Evolutionary conservation across 53 echinoderm and acorn worm species (phyloP), one percentile per base, ranked within the genome.

Genomic region (Paelopatides confundens): DNA sequence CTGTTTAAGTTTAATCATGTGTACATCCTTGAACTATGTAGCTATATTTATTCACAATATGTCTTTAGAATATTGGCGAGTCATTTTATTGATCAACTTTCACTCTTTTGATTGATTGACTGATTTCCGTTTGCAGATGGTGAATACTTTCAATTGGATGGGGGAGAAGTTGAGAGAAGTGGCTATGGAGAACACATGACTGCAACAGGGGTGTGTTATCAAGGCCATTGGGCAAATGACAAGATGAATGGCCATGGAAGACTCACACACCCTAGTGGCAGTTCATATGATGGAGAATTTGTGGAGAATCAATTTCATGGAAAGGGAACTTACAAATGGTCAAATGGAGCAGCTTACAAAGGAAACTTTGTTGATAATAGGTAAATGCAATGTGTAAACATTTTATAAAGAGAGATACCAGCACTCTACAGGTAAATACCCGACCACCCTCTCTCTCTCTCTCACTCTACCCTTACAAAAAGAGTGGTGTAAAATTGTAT

Each of bases 281-380:
- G 93, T 63, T 87, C 91, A 23, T 97, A 93, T 49, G 95, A 95
- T 35, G 97, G 97, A 50, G 95, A 97, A 47, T 97, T 97, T 88
- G 86, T 85, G 23, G 83, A 95, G 28, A 97, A 97, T 85, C 93
- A 93, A 69, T 97, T 97, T 62, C 88, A 97, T 66, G 95, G 97
- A 17, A 91, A 86, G 69, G 97, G 97, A 31, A 82, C 46, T 26
- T 97, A 97, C 76, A 93, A 85, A 35, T 97, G 93, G 89, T 91
- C 93, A 18, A 93, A 93, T 85, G 93, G 93, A 26, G 95, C 97
- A 26, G 88, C 84, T 11, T 97, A 95, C 78, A 86, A 95, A 29
- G 97, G 97, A 14, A 39, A 40, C 34, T 95, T 97, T 77, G 67
- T 34, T 71, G 95, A 95, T 64, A 97, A 97, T 81, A 95, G 93